These are phyloP conservation scores for Cynoglossus semilaevis DNA, from an alignment of 2,113 vertebrate species.

Conservation along the genomic window DNA sequence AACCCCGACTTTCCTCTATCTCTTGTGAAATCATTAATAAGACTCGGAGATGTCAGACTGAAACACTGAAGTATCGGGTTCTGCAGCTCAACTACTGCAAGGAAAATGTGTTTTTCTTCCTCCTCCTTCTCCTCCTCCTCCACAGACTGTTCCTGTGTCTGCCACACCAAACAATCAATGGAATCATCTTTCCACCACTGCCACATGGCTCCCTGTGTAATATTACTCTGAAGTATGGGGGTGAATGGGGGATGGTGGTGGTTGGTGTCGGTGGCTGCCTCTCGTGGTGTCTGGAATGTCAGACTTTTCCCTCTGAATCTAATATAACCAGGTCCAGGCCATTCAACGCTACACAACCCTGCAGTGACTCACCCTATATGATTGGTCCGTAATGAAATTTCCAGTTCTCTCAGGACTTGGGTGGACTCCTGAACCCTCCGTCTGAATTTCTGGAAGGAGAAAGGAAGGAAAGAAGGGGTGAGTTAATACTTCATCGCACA, in stretches of 20 bases:
- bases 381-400: constrained; percentile 98
- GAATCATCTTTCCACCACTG: constrained; percentile 49
- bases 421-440: constrained; percentile 97
- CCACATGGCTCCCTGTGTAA: constrained; percentile 54
- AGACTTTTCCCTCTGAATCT: constrained; percentile 49
- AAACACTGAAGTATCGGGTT: neutral
- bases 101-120: constrained; percentile 37
- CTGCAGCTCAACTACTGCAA: constrained; percentile 5
- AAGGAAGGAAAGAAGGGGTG: constrained; percentile 27
- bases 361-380: constrained; percentile 89
- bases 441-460: constrained; percentile 98
- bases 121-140: constrained; percentile 18
- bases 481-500: constrained; percentile 51
- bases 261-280: constrained; percentile 45
- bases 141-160: constrained; percentile 36
- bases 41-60: neutral
- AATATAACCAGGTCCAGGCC: constrained; percentile 34
- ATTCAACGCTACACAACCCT: constrained; percentile 32
- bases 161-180: constrained; percentile 48
- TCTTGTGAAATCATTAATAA: constrained; percentile 30
- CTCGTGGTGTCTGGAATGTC: constrained; percentile 63
- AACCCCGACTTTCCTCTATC: constrained; percentile 2
- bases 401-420: constrained; percentile 95
- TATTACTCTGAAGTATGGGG: constrained; percentile 37
- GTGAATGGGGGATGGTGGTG: constrained; percentile 41